Base-by-base conservation (phyloP, 1,140 invertebrate genomes). In the Drosophila malerkotliana region DNA sequence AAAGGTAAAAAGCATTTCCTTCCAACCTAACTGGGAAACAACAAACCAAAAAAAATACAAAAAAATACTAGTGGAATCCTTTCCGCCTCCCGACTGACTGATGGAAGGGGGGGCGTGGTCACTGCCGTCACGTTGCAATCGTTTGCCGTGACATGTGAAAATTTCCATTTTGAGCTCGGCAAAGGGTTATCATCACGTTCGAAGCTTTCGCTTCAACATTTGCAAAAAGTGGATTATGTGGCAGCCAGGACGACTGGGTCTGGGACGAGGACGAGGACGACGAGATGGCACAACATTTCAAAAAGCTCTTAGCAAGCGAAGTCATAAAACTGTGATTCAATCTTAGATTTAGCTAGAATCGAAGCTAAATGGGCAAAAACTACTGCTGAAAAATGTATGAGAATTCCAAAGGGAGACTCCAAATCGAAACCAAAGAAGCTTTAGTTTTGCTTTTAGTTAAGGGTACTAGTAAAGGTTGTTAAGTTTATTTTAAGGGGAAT, bases 61-160 rank as follows among this genome's bases (percentile, higher is more conserved):
- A 34, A 10, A 32, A 34, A 34, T 10, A 34, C 3, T 37, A 12
- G 34, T 37, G 12, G 18, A 47, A 47, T 47, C 44, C 44, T 47
- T 21, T 12, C 34, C 34, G 34, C 34, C 34, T 37, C 2, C 34
- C 12, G 21, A 21, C 21, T 37, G 34, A 37, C 34, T 37, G 34
- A 37, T 37, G 34, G 34, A 37, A 18, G 24, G 15, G 44, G 4
- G 3, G 58, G 32, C 48, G 49, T 41, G 45, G 45, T 47, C 28
- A 10, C 10, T 39, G 45, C 63, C 41, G 63, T 67, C 63, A 67
- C 63, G 63, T 67, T 51, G 63, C 63, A 63, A 32, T 49, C 45
- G 44, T 66, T 49, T 34, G 62, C 34, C 62, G 58, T 66, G 62
- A 66, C 62, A 61, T 49, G 57, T 14, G 44, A 34, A 57, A 62